A percentile compares a stretch with the other conserved stretches of the same genome.
Evolutionary conservation across 2,888 invertebrate genomes (phyloP).

Genomic region (Xanthia icteritia): DNA sequence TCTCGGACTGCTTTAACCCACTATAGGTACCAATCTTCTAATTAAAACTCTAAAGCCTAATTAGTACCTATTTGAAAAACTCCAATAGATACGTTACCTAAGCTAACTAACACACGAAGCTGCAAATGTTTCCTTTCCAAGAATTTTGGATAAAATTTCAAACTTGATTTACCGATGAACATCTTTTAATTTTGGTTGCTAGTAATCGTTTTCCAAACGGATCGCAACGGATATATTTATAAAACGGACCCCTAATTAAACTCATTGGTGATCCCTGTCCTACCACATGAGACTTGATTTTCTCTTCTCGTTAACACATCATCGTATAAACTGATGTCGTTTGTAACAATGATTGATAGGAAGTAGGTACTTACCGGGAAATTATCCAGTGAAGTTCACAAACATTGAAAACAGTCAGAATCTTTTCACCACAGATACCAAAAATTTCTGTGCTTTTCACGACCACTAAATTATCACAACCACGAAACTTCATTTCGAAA

Average conservation of each 20-base stretch:
- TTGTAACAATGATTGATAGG: neutral
- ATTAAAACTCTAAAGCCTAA: no score
- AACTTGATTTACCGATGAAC: no score
- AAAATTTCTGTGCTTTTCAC: conserved; percentile 19
- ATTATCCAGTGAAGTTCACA: conserved; percentile 31
- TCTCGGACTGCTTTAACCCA: fast-evolving
- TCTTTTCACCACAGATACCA: conserved; percentile 14
- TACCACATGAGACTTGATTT: neutral
- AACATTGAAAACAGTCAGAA: conserved; percentile 17
- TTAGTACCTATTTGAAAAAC: no score
- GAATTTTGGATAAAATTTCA: no score
- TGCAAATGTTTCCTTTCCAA: no score
- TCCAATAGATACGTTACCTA: neutral
- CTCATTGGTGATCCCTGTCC: neutral
- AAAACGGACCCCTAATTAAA: no score
- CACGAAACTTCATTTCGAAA: neutral
- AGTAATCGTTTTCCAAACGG: no score
- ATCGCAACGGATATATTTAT: no score
- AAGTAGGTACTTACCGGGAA: conserved; percentile 45
- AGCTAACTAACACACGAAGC: no score
- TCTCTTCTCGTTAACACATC: neutral
- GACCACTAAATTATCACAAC: conserved; percentile 41
- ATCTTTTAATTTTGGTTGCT: no score
- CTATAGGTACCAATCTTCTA: neutral
- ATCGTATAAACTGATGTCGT: neutral